Evolutionary conservation across 2,888 invertebrate species (phyloP).

Genomic region (Alloscopus bannaensis): DNA sequence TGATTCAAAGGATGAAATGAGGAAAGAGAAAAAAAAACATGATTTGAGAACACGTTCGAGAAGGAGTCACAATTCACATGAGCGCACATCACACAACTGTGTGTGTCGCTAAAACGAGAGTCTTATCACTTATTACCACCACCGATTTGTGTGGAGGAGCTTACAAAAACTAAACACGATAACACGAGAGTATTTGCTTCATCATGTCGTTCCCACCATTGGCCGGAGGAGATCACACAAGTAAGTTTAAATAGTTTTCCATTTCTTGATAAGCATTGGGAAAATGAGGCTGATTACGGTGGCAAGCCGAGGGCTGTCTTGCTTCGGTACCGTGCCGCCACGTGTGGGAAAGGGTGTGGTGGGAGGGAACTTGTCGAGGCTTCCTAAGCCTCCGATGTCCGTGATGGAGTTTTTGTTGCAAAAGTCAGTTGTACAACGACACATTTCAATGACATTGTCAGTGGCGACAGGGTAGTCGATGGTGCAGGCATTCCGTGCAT

Average conservation of each 20-base stretch:
- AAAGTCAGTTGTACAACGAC: neutral
- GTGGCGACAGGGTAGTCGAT: neutral
- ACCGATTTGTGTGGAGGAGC: too few species aligned
- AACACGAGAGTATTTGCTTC: too few species aligned
- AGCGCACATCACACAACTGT: neutral
- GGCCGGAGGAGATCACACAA: slow-evolving; percentile 48
- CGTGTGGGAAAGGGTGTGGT: neutral
- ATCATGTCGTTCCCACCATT: slow-evolving; percentile 49
- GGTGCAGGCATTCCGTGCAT: neutral
- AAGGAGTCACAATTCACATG: neutral
- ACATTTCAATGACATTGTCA: neutral
- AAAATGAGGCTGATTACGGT: neutral
- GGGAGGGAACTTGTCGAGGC: neutral
- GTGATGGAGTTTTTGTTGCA: neutral
- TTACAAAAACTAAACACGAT: too few species aligned
- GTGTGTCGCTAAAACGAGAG: neutral
- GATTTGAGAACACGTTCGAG: neutral
- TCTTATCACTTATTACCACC: neutral
- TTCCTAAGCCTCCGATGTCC: neutral
- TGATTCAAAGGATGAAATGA: neutral
- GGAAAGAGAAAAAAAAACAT: neutral
- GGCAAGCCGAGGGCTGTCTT: neutral
- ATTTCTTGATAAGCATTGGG: neutral
- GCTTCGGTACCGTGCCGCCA: neutral
- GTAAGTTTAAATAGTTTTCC: slow-evolving; percentile 19